Percentiles rank a stretch among this genome's conserved stretches.
phyloP scores from a whole-genome alignment of 2,113 vertebrate species.

The Thalassoma bifasciatum region DNA sequence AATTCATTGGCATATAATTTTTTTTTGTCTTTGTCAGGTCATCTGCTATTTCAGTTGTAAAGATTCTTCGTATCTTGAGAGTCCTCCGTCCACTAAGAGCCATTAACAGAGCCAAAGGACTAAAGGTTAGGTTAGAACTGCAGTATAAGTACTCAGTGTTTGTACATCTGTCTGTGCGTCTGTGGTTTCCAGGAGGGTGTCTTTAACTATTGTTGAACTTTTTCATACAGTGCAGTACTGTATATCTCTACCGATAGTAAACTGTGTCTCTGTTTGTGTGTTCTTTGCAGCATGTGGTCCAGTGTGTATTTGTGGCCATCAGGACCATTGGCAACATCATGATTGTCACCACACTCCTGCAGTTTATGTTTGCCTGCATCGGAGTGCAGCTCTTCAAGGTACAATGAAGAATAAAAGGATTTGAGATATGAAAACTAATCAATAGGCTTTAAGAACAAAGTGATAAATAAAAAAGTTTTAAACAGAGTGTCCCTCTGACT shows the following conservation, averaged over 20 bases:
- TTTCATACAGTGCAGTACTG: not conserved
- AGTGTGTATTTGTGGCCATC: slow-evolving; percentile 98
- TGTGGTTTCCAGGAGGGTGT: not conserved
- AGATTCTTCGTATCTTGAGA: slow-evolving; percentile 95
- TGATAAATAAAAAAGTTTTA: not conserved
- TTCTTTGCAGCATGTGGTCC: slow-evolving; percentile 92
- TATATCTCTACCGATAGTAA: slow-evolving; percentile 5
- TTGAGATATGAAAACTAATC: not conserved
- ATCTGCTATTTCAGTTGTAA: slow-evolving; percentile 97
- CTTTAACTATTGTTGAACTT: not conserved
- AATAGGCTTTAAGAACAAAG: not conserved
- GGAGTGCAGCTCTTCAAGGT: slow-evolving; percentile 99
- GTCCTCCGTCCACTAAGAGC: slow-evolving; percentile 96
- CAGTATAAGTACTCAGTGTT: not conserved
- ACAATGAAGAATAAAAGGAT: not conserved
- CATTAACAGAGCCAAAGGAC: slow-evolving; percentile 99
- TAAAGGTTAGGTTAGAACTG: slow-evolving; percentile 91
- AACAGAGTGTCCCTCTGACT: not conserved
- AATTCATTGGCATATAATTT: not conserved
- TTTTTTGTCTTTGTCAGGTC: slow-evolving; percentile 81
- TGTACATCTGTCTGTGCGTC: not conserved
- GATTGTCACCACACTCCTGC: slow-evolving; percentile 98
- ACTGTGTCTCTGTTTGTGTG: not conserved
- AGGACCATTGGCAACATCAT: slow-evolving; percentile 99
- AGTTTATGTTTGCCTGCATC: slow-evolving; percentile 99